Evolutionary conservation across 2,888 invertebrate genomes (phyloP).

Genomic region (Nemapogon koenigi): DNA sequence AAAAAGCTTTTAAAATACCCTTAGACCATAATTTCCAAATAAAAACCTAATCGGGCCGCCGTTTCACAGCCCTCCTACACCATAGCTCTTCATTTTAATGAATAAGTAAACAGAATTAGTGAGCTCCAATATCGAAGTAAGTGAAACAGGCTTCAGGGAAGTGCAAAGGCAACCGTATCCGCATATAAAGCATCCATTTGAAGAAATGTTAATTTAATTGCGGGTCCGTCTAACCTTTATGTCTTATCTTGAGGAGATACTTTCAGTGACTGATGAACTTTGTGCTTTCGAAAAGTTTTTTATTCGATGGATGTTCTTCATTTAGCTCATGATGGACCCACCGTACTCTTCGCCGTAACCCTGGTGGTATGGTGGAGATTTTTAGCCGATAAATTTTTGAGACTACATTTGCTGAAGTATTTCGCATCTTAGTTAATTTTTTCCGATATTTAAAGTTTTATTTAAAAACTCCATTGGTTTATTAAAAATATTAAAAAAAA

Average conservation of each 20-base stretch:
- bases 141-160: slow-evolving; percentile 35
- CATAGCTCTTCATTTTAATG: slow-evolving; percentile 56
- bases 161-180: slow-evolving; percentile 36
- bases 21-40: too few species aligned
- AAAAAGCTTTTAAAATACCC: too few species aligned
- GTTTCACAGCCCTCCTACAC: slow-evolving; percentile 30
- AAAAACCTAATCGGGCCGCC: slow-evolving; percentile 47
- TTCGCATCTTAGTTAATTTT: too few species aligned
- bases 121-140: slow-evolving; percentile 53
- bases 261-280: neutral
- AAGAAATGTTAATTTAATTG: slow-evolving; percentile 33
- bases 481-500: too few species aligned
- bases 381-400: too few species aligned
- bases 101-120: slow-evolving; percentile 62
- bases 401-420: too few species aligned
- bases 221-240: slow-evolving; percentile 5
- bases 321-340: neutral
- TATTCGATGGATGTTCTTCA: neutral
- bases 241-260: slow-evolving; percentile 4
- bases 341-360: neutral
- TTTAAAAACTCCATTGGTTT: too few species aligned
- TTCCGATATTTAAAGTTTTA: too few species aligned
- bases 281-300: neutral
- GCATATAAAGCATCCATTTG: slow-evolving; percentile 50
- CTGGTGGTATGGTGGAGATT: too few species aligned